These are phyloP conservation scores for Megaceryle alcyon DNA, from an alignment of 2,797 vertebrate species.

Conservation along the genomic window DNA sequence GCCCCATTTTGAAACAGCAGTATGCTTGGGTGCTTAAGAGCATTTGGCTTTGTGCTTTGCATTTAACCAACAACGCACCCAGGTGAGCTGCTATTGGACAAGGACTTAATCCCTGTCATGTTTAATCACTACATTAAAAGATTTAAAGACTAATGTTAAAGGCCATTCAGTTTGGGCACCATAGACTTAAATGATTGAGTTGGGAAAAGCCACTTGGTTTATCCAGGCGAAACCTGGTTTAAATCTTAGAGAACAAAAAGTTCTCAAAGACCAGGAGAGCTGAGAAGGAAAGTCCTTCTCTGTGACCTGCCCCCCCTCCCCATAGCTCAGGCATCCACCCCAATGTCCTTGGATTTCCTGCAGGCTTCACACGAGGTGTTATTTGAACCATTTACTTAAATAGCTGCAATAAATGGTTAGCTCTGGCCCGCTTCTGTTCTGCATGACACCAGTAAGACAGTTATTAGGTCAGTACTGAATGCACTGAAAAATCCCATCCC, in stretches of 20 bases:
- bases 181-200: not conserved
- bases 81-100: slow-evolving; percentile 57
- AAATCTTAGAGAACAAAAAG: not conserved
- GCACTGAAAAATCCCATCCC: not conserved
- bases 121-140: slow-evolving; percentile 58
- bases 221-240: not conserved
- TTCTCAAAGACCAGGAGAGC: not conserved
- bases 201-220: not conserved
- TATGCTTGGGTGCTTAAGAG: slow-evolving; percentile 36
- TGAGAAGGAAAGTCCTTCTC: not conserved
- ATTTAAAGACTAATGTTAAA: slow-evolving; percentile 43
- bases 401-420: not conserved
- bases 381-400: not conserved
- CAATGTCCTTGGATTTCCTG: not conserved
- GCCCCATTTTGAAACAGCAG: not conserved
- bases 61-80: not conserved
- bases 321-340: not conserved
- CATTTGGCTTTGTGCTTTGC: slow-evolving; percentile 49
- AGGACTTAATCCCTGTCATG: slow-evolving; percentile 59
- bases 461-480: not conserved
- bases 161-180: slow-evolving; percentile 14
- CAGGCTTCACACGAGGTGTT: not conserved
- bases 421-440: not conserved
- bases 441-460: not conserved
- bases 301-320: not conserved